phyloP scores from a whole-genome alignment of 35 echinoderm and acorn worm genomes.

The Heliocidaris erythrogramma region DNA sequence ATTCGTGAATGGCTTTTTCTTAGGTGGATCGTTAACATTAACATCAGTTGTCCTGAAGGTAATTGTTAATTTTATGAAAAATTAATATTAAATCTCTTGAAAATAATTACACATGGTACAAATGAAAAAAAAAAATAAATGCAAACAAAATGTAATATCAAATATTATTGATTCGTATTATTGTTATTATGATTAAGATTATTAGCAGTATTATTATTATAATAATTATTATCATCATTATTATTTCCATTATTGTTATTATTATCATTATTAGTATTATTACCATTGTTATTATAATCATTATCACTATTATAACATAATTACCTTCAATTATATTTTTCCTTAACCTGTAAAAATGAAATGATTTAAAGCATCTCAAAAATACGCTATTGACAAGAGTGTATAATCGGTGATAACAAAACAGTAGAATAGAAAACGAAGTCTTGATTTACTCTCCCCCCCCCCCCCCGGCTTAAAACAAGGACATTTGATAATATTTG shows the following conservation, averaged over 20 bases:
- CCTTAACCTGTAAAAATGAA: not conserved
- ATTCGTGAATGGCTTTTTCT: not conserved
- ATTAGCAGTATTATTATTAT: no score
- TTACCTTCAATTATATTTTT: no score
- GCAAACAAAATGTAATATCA: no score
- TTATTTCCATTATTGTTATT: no score
- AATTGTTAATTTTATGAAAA: not conserved
- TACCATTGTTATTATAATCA: no score
- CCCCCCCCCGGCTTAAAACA: not conserved
- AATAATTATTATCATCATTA: no score
- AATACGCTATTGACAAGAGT: not conserved
- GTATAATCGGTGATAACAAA: not conserved
- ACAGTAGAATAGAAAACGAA: not conserved
- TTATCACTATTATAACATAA: no score
- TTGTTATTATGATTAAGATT: not conserved
- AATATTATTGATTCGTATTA: not conserved
- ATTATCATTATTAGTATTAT: no score
- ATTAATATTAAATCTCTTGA: not conserved
- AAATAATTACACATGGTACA: not conserved
- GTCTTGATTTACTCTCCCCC: no score
- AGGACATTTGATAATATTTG: not conserved
- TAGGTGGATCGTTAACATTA: not conserved
- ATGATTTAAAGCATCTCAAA: not conserved
- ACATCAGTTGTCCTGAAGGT: constrained; percentile 14
- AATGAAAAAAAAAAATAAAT: not conserved